phyloP scores from a whole-genome alignment of 1,140 invertebrate species.

The Dinoponera quadriceps region DNA sequence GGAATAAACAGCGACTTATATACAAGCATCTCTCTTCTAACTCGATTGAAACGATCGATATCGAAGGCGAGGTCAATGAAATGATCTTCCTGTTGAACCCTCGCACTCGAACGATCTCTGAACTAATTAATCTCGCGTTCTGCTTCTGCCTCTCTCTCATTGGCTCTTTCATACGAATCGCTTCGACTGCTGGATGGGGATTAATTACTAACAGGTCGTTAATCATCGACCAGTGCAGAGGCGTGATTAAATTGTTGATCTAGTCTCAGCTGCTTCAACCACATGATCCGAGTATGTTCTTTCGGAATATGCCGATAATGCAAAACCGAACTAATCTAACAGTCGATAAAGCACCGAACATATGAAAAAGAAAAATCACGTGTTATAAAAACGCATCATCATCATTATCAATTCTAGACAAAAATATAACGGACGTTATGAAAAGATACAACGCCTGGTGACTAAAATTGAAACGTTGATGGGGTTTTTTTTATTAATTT shows the following conservation, averaged over 20 bases:
- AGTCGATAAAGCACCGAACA: neutral
- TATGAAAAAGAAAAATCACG: no score
- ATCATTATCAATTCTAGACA: no score
- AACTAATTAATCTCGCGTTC: conserved; percentile 62
- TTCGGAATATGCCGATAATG: neutral
- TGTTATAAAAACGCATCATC: no score
- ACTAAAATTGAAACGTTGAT: no score
- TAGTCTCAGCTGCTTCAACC: neutral
- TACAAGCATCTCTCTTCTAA: conserved; percentile 22
- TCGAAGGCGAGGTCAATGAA: conserved; percentile 12
- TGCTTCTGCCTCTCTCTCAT: neutral
- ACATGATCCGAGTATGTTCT: neutral
- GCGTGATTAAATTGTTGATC: conserved; percentile 22
- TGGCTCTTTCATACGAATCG: neutral
- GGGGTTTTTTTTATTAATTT: neutral
- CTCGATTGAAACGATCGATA: conserved; percentile 24
- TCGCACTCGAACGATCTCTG: conserved; percentile 32
- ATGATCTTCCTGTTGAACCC: conserved; percentile 36
- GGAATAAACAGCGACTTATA: neutral
- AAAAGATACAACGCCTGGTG: no score
- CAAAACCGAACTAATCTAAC: neutral
- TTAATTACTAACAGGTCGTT: conserved; percentile 60
- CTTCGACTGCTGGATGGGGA: neutral
- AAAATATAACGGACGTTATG: no score
- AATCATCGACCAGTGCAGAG: conserved; percentile 8